Base-by-base conservation (phyloP, 2,797 vertebrate genomes). In the Ptychobarbus kaznakovi region DNA sequence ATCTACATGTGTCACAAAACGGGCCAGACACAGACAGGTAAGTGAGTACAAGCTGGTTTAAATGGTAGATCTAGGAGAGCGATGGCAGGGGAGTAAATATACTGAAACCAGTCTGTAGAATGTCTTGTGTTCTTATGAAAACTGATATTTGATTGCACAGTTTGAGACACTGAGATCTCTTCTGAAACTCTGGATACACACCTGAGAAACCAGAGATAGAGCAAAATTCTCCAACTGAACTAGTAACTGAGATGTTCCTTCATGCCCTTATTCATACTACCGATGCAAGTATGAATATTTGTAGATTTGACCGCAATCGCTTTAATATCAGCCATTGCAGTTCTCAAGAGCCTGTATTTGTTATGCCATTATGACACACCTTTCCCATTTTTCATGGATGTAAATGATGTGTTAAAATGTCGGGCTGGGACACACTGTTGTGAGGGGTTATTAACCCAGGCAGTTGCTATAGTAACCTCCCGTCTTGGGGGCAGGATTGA, bases 391-490 rank as follows among this genome's bases (percentile, higher is more conserved):
- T 78, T 70, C 80, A 53, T 58, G 76, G 42, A 74, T 80, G 72
- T 18, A 86, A 86, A 86, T 84, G 70, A 73, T 82, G 8, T 80
- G 56, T 69, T 82, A 42, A 85, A 80, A 81, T 80, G 76, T 83
- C 58, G 22, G 51, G 65, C 73, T 82, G 82, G 82, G 70, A 74
- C 22, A 80, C 53, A 79, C 58, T 76, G 66, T 87, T 85, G 86
- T 83, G 82, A 82, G n/a, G 80, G 61, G 70, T 83, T 79, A 89
- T 87, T 86, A 89, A 86, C 80, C 79, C 72, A 80, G 84, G 86
- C 74, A 20, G 87, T 90, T 90, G 61, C 89, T 80, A 90, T 90
- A 84, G 89, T 79, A 87, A 88, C 86, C 66, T 78, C 53, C 61
- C 68, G 85, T 86, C 73, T 81, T 53, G 28, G 68, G 74, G 84